Conservation (phyloP, 2,113 vertebrate species). For the Myotis lucifugus region DNA sequence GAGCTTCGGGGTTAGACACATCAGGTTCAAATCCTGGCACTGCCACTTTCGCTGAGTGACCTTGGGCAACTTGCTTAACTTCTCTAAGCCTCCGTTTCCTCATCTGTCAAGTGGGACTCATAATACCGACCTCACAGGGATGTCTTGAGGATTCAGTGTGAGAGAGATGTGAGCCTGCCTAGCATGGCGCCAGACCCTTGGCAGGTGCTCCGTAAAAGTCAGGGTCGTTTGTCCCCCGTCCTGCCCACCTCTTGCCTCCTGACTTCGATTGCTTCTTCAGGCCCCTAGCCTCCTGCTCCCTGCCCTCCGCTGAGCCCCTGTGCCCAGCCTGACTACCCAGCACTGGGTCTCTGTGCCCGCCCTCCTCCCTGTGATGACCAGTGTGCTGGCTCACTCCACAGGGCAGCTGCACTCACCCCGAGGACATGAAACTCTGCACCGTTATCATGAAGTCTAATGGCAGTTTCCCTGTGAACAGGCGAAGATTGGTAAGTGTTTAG, state of each 20-base stretch:
- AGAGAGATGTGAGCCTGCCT: background rate
- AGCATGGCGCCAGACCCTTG: background rate
- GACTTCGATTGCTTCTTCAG: conserved; percentile 57
- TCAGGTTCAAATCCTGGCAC: background rate
- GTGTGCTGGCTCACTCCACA: conserved; percentile 86
- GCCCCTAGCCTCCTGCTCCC: background rate
- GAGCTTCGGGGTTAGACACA: background rate
- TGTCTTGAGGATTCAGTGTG: conserved; percentile 52
- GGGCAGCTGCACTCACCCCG: conserved; percentile 98
- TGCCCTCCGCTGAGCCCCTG: background rate
- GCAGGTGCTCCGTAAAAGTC: background rate
- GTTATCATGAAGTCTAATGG: conserved; percentile 97
- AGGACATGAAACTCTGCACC: conserved; percentile 97
- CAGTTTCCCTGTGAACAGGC: conserved; percentile 96
- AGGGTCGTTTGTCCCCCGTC: background rate
- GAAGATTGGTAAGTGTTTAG: conserved; percentile 93
- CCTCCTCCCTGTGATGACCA: conserved; percentile 14
- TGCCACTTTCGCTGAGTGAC: background rate
- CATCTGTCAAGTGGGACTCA: conserved; percentile 20
- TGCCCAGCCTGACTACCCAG: background rate
- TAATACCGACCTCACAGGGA: background rate
- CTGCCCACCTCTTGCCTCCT: background rate
- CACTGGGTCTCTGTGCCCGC: background rate
- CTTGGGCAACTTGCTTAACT: conserved; percentile 52
- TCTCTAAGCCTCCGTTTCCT: conserved; percentile 69